Evolutionary conservation across 2,888 invertebrate species (phyloP).

Genomic region (Eucera pruinosa): DNA sequence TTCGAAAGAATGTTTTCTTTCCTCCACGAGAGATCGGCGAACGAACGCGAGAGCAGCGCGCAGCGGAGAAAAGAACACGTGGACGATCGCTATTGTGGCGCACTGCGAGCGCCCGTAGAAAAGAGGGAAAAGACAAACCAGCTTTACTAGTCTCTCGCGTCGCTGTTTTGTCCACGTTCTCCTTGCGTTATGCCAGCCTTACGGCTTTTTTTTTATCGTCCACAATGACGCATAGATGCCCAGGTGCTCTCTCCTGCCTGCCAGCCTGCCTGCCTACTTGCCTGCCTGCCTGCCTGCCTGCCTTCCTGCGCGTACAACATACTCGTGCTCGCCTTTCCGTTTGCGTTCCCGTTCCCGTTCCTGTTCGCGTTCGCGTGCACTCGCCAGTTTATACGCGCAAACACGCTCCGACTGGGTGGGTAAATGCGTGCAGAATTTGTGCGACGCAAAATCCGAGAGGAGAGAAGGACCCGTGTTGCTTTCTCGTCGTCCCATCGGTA

Average conservation of each 20-base stretch:
- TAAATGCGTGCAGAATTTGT: slow-evolving; percentile 30
- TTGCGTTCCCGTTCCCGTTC: too few species aligned
- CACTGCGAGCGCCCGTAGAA: slow-evolving; percentile 25
- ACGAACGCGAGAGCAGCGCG: not conserved
- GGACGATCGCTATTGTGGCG: slow-evolving; percentile 39
- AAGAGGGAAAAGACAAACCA: slow-evolving; percentile 66
- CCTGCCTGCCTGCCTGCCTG: too few species aligned
- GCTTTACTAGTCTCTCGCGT: slow-evolving; percentile 60
- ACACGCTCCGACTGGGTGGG: not conserved
- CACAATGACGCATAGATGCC: slow-evolving; percentile 70
- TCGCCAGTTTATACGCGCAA: not conserved
- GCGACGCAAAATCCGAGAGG: slow-evolving; percentile 50
- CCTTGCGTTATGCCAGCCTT: slow-evolving; percentile 63
- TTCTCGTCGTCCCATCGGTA: slow-evolving; percentile 7
- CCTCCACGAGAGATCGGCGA: not conserved
- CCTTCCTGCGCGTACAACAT: too few species aligned
- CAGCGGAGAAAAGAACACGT: not conserved
- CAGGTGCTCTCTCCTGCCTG: slow-evolving; percentile 62
- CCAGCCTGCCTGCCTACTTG: too few species aligned
- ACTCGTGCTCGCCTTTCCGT: too few species aligned
- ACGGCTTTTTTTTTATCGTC: slow-evolving; percentile 68
- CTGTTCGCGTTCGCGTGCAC: slow-evolving; percentile 3
- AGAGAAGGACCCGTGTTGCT: slow-evolving; percentile 26
- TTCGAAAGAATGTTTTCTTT: not conserved
- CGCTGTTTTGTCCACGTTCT: slow-evolving; percentile 66